Conservation (phyloP, 2,888 invertebrate genomes). For the Thera britannica region DNA sequence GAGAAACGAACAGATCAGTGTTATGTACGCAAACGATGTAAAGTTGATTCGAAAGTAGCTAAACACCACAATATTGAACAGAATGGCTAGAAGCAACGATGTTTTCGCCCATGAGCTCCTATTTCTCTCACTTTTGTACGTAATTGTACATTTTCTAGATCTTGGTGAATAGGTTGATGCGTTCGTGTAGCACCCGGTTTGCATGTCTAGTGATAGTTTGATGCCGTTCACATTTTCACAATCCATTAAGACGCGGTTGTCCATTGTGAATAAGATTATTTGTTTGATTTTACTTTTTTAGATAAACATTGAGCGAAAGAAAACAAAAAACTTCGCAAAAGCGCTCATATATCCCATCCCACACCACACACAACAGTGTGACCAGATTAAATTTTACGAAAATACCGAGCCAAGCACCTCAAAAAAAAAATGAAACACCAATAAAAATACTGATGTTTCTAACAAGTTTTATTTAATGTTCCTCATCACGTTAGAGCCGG, state of each 20-base stretch:
- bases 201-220: conserved; percentile 60
- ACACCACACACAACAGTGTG: too few relatives aligned
- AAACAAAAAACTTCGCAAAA: too few relatives aligned
- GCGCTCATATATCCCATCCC: too few relatives aligned
- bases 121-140: conserved; percentile 62
- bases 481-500: too few relatives aligned
- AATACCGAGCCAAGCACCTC: too few relatives aligned
- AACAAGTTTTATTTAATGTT: too few relatives aligned
- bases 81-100: conserved; percentile 63
- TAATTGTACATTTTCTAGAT: conserved; percentile 69
- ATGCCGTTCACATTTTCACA: conserved; percentile 75
- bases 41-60: conserved; percentile 65
- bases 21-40: conserved; percentile 62
- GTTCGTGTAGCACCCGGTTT: conserved; percentile 26
- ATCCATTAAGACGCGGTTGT: conserved; percentile 37
- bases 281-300: not conserved
- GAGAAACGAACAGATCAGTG: conserved; percentile 65
- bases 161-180: conserved; percentile 56
- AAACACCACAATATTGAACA: conserved; percentile 68
- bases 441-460: too few relatives aligned
- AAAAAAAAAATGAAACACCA: too few relatives aligned
- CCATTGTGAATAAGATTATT: conserved; percentile 6
- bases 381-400: too few relatives aligned
- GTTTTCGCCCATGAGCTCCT: conserved; percentile 60
- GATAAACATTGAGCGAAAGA: too few relatives aligned